Conservation (phyloP, 2,888 invertebrate genomes). For the Anoplius nigerrimus region DNA sequence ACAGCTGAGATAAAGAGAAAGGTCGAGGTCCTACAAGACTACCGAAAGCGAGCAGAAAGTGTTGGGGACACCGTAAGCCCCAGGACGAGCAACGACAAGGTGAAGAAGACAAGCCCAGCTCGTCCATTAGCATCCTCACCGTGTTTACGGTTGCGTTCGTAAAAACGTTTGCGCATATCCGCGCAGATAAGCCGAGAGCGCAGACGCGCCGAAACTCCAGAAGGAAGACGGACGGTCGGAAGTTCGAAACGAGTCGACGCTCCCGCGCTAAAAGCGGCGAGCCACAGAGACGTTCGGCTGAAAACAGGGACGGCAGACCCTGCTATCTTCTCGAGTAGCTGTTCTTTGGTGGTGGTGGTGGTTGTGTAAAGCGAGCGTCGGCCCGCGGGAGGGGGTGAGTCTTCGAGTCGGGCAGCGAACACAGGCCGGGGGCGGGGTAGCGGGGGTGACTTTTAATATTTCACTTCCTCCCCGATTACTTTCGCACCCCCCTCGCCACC, state of each 20-base stretch:
- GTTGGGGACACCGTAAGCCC: too few species aligned
- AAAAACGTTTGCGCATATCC: constrained; percentile 12
- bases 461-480: constrained; percentile 56
- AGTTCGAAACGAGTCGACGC: constrained; percentile 22
- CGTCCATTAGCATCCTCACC: constrained; percentile 32
- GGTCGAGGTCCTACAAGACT: too few species aligned
- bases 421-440: not conserved
- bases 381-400: not conserved
- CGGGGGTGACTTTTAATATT: constrained; percentile 55
- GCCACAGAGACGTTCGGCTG: constrained; percentile 52
- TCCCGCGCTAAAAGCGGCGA: constrained; percentile 53
- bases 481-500: constrained; percentile 14
- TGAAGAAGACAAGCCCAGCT: constrained; percentile 1
- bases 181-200: too few species aligned
- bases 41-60: too few species aligned
- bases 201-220: not conserved
- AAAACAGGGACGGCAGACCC: constrained; percentile 34
- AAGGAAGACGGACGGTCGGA: not conserved
- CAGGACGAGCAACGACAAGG: too few species aligned
- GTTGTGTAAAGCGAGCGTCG: not conserved
- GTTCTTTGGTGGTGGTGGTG: not conserved
- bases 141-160: constrained; percentile 6
- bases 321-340: constrained; percentile 34
- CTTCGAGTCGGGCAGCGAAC: not conserved
- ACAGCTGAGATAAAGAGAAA: not conserved